These are phyloP conservation scores for Myotis daubentonii DNA, from an alignment of 2,797 vertebrate genomes.

Conservation along the genomic window DNA sequence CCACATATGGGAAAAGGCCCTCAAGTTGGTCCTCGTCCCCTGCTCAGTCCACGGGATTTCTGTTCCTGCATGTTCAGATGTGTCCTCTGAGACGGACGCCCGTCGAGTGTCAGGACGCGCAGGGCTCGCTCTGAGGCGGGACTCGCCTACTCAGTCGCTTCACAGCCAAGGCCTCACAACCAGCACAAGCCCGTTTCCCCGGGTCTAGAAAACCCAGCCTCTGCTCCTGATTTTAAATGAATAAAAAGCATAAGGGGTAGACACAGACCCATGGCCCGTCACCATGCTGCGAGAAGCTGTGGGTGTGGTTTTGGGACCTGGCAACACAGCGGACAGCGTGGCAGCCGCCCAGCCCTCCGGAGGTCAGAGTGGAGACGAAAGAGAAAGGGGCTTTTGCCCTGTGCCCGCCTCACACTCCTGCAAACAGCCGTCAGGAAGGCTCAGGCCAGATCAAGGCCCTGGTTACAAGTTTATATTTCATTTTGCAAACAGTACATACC, in stretches of 20 bases:
- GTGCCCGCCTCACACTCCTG: neutral
- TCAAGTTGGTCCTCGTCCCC: neutral
- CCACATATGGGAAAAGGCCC: neutral
- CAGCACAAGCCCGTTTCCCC: neutral
- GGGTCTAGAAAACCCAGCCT: neutral
- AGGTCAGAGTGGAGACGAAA: neutral
- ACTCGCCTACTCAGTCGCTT: neutral
- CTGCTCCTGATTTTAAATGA: neutral
- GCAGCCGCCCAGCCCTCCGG: neutral
- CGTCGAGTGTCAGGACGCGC: rapidly evolving
- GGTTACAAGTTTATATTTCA: neutral
- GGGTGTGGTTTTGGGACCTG: neutral
- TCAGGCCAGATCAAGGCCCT: neutral
- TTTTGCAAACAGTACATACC: neutral
- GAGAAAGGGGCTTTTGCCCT: neutral
- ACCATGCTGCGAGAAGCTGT: neutral
- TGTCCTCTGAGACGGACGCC: neutral
- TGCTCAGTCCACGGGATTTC: neutral
- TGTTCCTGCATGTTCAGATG: neutral
- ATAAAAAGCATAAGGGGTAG: neutral
- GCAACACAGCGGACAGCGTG: neutral
- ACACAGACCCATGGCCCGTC: neutral
- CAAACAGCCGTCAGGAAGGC: neutral
- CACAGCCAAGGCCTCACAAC: neutral
- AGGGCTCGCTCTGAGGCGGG: neutral